These are phyloP conservation scores for Odontamblyopus lacepedii DNA, from an alignment of 2,797 vertebrate species.

Conservation along the genomic window DNA sequence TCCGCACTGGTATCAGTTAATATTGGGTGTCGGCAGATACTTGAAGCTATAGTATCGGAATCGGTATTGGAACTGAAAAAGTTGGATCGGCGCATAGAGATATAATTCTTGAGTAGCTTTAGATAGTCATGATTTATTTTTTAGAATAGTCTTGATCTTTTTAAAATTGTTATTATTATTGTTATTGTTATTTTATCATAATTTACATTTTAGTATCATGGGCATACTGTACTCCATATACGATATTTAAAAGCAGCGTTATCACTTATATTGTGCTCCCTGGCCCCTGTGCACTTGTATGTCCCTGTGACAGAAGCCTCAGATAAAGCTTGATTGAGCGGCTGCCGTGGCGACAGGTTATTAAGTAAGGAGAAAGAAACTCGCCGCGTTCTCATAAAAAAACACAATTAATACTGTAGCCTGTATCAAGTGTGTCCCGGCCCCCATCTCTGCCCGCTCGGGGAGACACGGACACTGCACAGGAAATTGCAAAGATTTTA, in stretches of 20 bases:
- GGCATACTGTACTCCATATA: no score
- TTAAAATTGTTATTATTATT: no score
- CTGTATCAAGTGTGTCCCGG: slow-evolving; percentile 70
- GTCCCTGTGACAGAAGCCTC: slow-evolving; percentile 61
- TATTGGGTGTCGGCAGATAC: no score
- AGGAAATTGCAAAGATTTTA: slow-evolving; percentile 86
- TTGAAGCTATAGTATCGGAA: no score
- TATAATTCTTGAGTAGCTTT: no score
- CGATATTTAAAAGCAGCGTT: background rate
- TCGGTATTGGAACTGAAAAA: no score
- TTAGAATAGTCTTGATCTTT: no score
- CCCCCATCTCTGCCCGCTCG: slow-evolving; percentile 63
- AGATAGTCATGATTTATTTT: no score
- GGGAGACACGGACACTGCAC: slow-evolving; percentile 64
- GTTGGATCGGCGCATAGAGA: no score
- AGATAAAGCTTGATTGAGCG: slow-evolving; percentile 82
- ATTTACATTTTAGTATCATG: no score
- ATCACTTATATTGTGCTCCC: slow-evolving; percentile 10
- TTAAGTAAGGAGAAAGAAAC: slow-evolving; percentile 73
- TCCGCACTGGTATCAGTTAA: no score
- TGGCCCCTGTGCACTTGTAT: slow-evolving; percentile 6
- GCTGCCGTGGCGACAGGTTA: slow-evolving; percentile 76
- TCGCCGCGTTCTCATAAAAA: slow-evolving; percentile 63
- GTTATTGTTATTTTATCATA: no score
- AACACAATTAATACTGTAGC: slow-evolving; percentile 80